A percentile compares a stretch with the other conserved stretches of the same genome.
Conservation (phyloP, 2,888 invertebrate genomes). For the Tachina fera region DNA sequence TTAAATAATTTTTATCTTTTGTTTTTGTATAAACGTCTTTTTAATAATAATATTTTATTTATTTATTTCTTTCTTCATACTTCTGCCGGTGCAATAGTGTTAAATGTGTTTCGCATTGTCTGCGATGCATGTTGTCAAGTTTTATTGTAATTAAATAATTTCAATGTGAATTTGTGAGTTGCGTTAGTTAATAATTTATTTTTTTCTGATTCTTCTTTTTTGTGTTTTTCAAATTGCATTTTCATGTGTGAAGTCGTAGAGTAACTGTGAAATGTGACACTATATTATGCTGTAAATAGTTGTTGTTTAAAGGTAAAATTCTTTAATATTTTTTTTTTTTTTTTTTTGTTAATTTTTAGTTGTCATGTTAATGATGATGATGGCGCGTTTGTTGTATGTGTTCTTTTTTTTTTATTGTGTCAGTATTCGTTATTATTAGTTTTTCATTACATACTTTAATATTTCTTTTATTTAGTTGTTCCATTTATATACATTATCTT, state of each 20-base stretch:
- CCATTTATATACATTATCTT: constrained; percentile 34
- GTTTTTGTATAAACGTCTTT: constrained; percentile 15
- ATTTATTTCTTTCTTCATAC: neutral
- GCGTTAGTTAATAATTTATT: constrained; percentile 39
- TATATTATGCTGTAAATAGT: constrained; percentile 38
- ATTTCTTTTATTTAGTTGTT: constrained; percentile 37
- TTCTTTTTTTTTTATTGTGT: constrained; percentile 15
- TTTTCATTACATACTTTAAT: constrained; percentile 19
- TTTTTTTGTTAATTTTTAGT: constrained; percentile 14
- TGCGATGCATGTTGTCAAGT: constrained; percentile 52
- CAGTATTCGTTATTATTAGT: constrained; percentile 8
- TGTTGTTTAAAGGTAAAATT: constrained; percentile 12
- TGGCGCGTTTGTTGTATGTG: constrained; percentile 52
- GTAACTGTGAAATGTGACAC: constrained; percentile 71
- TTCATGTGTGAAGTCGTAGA: constrained; percentile 22
- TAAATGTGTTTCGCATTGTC: constrained; percentile 23
- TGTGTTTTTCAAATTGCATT: constrained; percentile 20
- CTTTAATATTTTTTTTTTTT: constrained; percentile 9
- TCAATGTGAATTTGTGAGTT: constrained; percentile 70
- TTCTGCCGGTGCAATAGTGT: constrained; percentile 2
- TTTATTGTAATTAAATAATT: constrained; percentile 65
- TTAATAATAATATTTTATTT: neutral
- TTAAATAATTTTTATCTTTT: constrained; percentile 4
- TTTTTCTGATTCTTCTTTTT: constrained; percentile 23
- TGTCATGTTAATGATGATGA: constrained; percentile 52